These are phyloP conservation scores for Morone saxatilis DNA, from an alignment of 2,113 vertebrate genomes.

Conservation along the genomic window DNA sequence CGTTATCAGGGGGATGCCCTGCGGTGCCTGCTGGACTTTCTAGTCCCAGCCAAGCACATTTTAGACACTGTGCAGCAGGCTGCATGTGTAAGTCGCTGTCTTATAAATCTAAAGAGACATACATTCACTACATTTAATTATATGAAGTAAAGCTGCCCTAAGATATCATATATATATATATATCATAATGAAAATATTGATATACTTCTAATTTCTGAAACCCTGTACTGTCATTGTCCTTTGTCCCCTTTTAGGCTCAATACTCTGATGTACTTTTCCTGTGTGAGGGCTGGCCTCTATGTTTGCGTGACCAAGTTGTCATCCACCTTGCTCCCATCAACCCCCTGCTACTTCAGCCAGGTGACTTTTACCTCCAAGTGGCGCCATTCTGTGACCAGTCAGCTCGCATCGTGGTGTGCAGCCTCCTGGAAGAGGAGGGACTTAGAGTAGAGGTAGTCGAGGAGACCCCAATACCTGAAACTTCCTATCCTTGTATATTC, in stretches of 20 bases:
- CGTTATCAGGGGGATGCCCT: slow-evolving; percentile 89
- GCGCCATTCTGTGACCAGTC: slow-evolving; percentile 86
- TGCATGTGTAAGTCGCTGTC: slow-evolving; percentile 89
- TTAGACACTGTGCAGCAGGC: slow-evolving; percentile 90
- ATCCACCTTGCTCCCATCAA: slow-evolving; percentile 88
- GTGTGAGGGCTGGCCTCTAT: slow-evolving; percentile 94
- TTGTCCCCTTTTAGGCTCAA: slow-evolving; percentile 81
- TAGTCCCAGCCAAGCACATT: slow-evolving; percentile 92
- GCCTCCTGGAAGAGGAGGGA: slow-evolving; percentile 85
- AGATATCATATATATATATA: background rate
- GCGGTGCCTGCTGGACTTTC: slow-evolving; percentile 90
- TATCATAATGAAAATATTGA: slow-evolving; percentile 1
- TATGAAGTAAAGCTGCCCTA: background rate
- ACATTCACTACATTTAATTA: background rate
- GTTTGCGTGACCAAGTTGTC: slow-evolving; percentile 87
- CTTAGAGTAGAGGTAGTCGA: slow-evolving; percentile 75
- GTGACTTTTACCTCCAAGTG: slow-evolving; percentile 94
- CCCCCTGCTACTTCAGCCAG: slow-evolving; percentile 85
- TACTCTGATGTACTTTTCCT: slow-evolving; percentile 88
- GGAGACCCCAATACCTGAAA: slow-evolving; percentile 83
- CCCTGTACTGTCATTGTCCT: background rate
- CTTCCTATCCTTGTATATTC: slow-evolving; percentile 86
- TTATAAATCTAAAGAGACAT: background rate
- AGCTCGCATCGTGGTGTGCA: slow-evolving; percentile 86
- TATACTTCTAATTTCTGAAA: background rate